Evolutionary conservation across 2,797 vertebrate species (phyloP), one percentile per base, ranked within the genome.

Genomic region (Coreius guichenoti): DNA sequence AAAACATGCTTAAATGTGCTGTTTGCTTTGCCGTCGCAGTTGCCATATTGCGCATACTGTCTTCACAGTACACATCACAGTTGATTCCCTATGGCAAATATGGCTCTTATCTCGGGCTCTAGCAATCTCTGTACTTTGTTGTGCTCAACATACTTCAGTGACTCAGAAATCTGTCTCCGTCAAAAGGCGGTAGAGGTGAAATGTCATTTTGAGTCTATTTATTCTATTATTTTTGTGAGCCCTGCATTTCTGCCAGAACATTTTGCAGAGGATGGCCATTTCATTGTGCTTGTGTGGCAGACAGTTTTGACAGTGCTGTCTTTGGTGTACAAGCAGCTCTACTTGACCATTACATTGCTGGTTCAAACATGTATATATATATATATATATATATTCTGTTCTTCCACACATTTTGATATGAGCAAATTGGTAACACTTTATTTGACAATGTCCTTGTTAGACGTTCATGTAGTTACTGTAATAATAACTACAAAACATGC

Each of bases 41-140:
- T 73, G 68, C 88, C 86, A 89, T 88, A 87, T 86, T 89, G 86
- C 0, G 21, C 81, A 80, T 79, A 87, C 78, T 82, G 84, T 85
- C 84, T 87, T 84, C 86, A 89, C 79, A 88, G 84, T 81, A 85
- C 81, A 82, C 83, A 70, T 85, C 86, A 81, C 73, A 86, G 81
- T 58, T 68, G 80, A 88, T 86, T 61, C 73, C 81, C 83, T 81
- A 85, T 76, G 74, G 69, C 76, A 81, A 87, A 51, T 80, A 83
- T 33, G 33, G 8, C n/a, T 54, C 80, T 89, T 77, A 84, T 87
- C 78, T 65, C 47, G 36, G 63, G 74, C 58, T 80, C 76, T 21
- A 82, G 75, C 76, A 74, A 85, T 80, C 58, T 51, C 39, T 54
- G 31, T 36, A 70, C 78, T 85, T n/a, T 79, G 74, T 45, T 82